Evolutionary conservation across 2,113 vertebrate genomes (phyloP), one percentile per base, ranked within the genome.

Genomic region (Amphiprion ocellaris): DNA sequence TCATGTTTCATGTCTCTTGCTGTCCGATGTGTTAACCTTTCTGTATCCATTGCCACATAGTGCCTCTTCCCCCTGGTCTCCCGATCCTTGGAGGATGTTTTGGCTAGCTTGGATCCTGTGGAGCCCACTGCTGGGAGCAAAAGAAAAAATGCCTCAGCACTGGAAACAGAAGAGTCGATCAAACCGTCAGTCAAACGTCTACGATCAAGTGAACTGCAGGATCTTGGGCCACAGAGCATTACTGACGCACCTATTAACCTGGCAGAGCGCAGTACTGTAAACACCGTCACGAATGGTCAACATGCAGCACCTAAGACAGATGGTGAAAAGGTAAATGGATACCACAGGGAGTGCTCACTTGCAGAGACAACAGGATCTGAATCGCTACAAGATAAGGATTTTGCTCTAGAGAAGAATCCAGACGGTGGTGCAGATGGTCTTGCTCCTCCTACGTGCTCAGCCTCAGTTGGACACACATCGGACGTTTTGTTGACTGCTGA

Each of bases 11-110:
- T 41, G 28, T 39, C 60, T 14, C 30, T 52, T 61, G 4, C 15
- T n/a, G 2, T 1, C 19, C 26, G 23, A 5, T 9, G 0, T 62
- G 10, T 44, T 83, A 62, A 80, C 59, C 10, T 30, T 28, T 71
- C 15, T 21, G 0, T 41, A 2, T 69, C 77, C 50, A 74, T 81
- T 82, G n/a, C 55, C 37, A 4, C 52, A 10, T 1, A 99, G 98
- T 99, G 98, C 89, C 96, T 99, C 80, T 99, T 97, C 88, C 98
- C 98, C 16, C 91, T 99, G 87, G 97, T 97, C 78, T 96, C 91
- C 87, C 94, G 89, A 50, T 92, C 97, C 7, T 81, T 97, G 90
- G 96, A 92, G 89, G 96, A 95, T 80, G 86, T 97, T 81, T 89
- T 97, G 89, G 86, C 88, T 76, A 90, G 91, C 92, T 94, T 92